These are phyloP conservation scores for Tapirus terrestris DNA, from an alignment of 2,113 vertebrate species.

Conservation along the genomic window DNA sequence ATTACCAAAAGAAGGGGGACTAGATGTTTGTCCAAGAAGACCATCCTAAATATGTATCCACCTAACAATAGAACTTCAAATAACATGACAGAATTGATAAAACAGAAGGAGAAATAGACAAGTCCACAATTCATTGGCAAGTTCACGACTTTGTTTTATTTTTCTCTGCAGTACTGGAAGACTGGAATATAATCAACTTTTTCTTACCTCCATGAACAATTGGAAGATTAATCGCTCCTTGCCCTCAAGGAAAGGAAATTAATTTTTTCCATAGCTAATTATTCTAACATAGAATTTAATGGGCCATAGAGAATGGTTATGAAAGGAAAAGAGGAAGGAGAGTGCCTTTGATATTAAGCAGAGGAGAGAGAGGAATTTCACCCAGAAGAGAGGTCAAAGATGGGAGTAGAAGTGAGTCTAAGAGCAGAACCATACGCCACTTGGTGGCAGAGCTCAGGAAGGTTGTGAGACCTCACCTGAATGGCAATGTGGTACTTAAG, in stretches of 20 bases:
- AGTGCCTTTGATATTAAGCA: background rate
- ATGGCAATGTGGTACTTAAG: background rate
- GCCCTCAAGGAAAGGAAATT: conserved; percentile 17
- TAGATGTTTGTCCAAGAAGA: background rate
- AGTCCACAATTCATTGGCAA: background rate
- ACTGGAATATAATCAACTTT: background rate
- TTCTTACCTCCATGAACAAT: background rate
- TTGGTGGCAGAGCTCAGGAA: background rate
- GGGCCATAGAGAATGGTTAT: background rate
- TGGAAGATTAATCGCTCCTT: background rate
- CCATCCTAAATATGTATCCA: background rate
- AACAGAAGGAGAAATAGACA: background rate
- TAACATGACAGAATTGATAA: background rate
- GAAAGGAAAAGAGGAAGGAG: background rate
- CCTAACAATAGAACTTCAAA: background rate
- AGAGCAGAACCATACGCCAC: too few species aligned
- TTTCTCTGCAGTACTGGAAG: background rate
- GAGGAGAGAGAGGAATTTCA: background rate
- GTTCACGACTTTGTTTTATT: background rate
- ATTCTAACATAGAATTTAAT: conserved; percentile 12
- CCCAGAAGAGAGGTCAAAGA: background rate
- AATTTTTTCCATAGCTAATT: background rate
- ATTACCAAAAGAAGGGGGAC: background rate
- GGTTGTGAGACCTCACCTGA: background rate
- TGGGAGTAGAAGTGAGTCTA: background rate